These are phyloP conservation scores for Athene noctua DNA, from an alignment of 2,113 vertebrate species.

Conservation along the genomic window DNA sequence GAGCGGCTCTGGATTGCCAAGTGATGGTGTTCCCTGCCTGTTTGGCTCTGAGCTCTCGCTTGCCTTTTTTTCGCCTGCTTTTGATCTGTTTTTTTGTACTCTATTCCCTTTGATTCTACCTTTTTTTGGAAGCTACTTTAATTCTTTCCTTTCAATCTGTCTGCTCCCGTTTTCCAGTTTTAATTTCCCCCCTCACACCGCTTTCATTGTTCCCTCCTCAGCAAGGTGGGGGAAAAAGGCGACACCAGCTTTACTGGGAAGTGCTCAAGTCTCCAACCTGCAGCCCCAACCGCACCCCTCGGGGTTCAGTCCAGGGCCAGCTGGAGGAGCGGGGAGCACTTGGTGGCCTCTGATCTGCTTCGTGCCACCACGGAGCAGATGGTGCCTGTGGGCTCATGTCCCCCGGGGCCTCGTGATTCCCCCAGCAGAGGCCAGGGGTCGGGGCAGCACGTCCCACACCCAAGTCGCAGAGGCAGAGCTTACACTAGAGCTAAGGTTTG, in stretches of 20 bases:
- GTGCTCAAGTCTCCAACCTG: neutral
- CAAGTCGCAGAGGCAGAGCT: neutral
- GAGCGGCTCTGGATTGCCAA: neutral
- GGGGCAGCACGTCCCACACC: accelerated
- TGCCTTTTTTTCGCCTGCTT: neutral
- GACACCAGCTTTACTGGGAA: neutral
- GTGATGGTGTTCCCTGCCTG: neutral
- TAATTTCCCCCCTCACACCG: neutral
- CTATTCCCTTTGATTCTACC: neutral
- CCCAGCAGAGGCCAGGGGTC: accelerated
- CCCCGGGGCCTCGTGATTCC: accelerated
- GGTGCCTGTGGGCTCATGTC: accelerated
- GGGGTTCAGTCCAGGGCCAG: neutral
- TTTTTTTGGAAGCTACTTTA: neutral
- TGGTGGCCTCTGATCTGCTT: neutral
- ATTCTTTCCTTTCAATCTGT: neutral
- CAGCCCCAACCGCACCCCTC: accelerated
- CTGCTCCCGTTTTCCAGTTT: neutral
- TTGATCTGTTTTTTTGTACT: neutral
- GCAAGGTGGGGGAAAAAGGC: neutral
- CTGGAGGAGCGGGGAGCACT: neutral
- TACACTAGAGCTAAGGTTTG: neutral
- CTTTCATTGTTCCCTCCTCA: neutral
- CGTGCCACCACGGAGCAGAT: neutral
- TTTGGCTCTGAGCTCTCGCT: neutral